Percentiles rank a stretch among this genome's conserved stretches.
phyloP scores from a whole-genome alignment of 2,797 vertebrate species.

The Molothrus aeneus region DNA sequence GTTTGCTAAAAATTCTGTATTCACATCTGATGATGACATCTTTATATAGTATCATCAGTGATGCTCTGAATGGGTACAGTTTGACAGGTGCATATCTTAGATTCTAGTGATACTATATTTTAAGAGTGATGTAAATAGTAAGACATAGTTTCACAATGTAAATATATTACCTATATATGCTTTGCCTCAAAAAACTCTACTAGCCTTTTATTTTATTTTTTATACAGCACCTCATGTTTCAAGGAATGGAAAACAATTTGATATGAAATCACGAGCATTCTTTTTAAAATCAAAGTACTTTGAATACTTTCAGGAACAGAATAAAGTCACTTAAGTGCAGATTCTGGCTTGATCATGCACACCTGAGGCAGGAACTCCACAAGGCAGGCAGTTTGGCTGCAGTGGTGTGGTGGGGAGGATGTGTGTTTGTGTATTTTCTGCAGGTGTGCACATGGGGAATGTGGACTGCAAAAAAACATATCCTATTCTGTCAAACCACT shows the following conservation, averaged over 20 bases:
- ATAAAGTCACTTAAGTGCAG: background rate
- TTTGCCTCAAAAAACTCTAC: background rate
- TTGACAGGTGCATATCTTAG: background rate
- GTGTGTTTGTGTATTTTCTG: background rate
- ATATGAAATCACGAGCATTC: background rate
- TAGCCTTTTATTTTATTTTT: background rate
- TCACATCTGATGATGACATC: background rate
- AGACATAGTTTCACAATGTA: background rate
- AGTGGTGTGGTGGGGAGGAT: rapidly evolving
- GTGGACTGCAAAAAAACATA: background rate
- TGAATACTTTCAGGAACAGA: background rate
- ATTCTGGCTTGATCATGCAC: background rate
- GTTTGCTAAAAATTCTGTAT: background rate
- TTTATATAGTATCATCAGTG: background rate
- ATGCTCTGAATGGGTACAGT: background rate
- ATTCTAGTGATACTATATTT: background rate
- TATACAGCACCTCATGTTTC: background rate
- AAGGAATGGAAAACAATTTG: background rate
- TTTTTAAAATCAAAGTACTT: background rate
- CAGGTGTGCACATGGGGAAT: background rate
- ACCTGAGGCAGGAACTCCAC: background rate
- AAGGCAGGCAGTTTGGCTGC: background rate
- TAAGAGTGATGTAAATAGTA: background rate
- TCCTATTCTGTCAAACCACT: background rate
- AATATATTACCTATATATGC: background rate